A percentile compares a stretch with the other conserved stretches of the same genome.
These are phyloP conservation scores for Diachasmimorpha longicaudata DNA, from an alignment of 1,140 invertebrate species.

Conservation along the genomic window DNA sequence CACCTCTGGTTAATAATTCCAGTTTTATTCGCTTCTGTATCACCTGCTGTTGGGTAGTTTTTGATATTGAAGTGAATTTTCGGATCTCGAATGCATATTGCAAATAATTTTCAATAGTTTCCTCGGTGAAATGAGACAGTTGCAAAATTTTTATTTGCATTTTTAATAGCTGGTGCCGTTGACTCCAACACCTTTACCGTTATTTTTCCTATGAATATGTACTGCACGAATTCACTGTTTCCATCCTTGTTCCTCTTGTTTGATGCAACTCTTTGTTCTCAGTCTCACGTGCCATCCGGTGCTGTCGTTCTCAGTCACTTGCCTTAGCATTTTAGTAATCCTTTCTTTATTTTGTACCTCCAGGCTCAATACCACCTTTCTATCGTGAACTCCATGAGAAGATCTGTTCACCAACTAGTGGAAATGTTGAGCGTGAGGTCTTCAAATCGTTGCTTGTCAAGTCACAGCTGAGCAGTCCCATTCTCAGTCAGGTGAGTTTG, in stretches of 20 bases:
- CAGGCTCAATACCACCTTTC: constrained; percentile 69
- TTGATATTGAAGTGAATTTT: too few species aligned
- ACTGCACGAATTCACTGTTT: neutral
- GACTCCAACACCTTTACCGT: neutral
- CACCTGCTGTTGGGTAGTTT: too few species aligned
- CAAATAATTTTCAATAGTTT: too few species aligned
- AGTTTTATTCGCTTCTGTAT: too few species aligned
- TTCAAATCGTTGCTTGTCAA: constrained; percentile 69
- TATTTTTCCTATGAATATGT: neutral
- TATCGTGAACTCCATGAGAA: constrained; percentile 70
- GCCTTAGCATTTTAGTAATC: neutral
- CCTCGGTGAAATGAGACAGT: too few species aligned
- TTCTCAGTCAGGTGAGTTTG: constrained; percentile 65
- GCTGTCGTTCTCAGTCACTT: neutral
- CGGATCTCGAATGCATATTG: too few species aligned
- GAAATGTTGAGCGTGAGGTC: constrained; percentile 68
- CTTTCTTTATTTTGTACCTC: constrained; percentile 18
- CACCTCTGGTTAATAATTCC: too few species aligned
- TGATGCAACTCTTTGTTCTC: neutral
- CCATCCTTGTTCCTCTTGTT: neutral
- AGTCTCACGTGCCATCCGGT: neutral
- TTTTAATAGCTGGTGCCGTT: too few species aligned
- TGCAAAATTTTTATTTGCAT: too few species aligned
- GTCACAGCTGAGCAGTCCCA: constrained; percentile 66
- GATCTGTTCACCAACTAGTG: constrained; percentile 68